These are phyloP conservation scores for Sylvia borin DNA, from an alignment of 2,797 vertebrate species.

Conservation along the genomic window DNA sequence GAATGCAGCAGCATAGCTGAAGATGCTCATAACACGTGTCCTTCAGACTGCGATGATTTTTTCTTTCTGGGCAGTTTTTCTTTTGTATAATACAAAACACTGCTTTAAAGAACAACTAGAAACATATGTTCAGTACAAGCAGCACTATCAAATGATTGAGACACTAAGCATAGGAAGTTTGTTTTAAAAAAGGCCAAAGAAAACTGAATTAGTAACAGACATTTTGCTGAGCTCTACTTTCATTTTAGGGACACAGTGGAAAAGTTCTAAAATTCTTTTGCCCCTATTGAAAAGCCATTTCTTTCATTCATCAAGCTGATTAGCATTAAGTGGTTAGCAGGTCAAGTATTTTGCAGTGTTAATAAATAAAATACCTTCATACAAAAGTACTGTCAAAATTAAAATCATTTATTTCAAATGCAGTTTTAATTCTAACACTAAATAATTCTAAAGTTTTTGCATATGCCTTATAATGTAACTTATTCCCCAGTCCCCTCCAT, in stretches of 20 bases:
- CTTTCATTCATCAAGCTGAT: neutral
- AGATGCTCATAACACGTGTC: neutral
- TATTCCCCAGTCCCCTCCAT: neutral
- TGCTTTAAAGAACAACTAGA: slow-evolving; percentile 11
- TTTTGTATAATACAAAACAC: neutral
- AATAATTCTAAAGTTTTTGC: neutral
- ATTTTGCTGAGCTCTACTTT: neutral
- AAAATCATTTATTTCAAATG: neutral
- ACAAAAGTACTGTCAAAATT: neutral
- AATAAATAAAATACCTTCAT: neutral
- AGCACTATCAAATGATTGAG: slow-evolving; percentile 16
- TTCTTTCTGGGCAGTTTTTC: neutral
- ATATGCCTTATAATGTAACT: neutral
- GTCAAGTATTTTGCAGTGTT: neutral
- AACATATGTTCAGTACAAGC: slow-evolving; percentile 1
- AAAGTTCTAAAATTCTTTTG: neutral
- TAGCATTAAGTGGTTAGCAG: neutral
- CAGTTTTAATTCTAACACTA: neutral
- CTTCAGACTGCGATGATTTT: neutral
- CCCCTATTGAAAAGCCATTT: neutral
- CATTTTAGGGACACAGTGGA: neutral
- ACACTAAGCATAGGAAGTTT: neutral
- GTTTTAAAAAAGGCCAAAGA: slow-evolving; percentile 1
- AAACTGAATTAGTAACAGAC: slow-evolving; percentile 15
- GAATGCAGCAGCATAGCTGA: neutral